A percentile compares a stretch with the other conserved stretches of the same genome.
Conservation (phyloP, 2,113 vertebrate species). For the Mobula hypostoma region DNA sequence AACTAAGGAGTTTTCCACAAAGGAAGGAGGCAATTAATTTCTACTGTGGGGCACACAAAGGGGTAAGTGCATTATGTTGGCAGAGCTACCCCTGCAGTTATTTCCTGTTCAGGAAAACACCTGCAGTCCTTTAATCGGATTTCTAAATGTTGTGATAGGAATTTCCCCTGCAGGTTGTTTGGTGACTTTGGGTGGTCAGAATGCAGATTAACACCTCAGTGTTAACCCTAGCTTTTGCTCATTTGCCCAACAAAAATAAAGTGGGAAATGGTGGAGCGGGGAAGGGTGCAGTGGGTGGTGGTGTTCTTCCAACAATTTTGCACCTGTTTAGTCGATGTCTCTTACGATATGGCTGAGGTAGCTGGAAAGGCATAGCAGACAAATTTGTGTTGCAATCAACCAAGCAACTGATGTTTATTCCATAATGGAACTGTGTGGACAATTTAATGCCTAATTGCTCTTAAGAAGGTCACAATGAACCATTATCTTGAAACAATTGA, state of each 20-base stretch:
- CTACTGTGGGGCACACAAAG: constrained; percentile 27
- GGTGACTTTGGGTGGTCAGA: background rate
- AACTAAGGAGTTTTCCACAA: constrained; percentile 33
- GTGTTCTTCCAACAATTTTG: background rate
- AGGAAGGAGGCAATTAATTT: constrained; percentile 30
- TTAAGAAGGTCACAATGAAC: too few species aligned
- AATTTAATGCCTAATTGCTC: too few species aligned
- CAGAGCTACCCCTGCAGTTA: background rate
- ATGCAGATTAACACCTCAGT: background rate
- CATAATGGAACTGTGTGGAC: too few species aligned
- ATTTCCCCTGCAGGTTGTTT: background rate
- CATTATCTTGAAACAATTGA: too few species aligned
- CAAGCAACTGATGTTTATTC: background rate
- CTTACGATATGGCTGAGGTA: background rate
- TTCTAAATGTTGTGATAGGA: background rate
- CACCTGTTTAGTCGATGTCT: background rate
- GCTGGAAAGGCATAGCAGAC: background rate
- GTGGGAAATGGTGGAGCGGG: background rate
- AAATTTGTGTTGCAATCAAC: background rate
- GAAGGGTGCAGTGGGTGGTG: background rate
- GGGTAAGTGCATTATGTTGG: constrained; percentile 14
- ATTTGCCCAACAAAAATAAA: background rate
- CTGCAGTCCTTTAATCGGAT: background rate
- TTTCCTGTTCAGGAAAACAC: background rate
- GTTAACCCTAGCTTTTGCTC: background rate